A percentile compares a stretch with the other conserved stretches of the same genome.
Evolutionary conservation across 2,113 vertebrate species (phyloP).

Genomic region (Noctilio leporinus): DNA sequence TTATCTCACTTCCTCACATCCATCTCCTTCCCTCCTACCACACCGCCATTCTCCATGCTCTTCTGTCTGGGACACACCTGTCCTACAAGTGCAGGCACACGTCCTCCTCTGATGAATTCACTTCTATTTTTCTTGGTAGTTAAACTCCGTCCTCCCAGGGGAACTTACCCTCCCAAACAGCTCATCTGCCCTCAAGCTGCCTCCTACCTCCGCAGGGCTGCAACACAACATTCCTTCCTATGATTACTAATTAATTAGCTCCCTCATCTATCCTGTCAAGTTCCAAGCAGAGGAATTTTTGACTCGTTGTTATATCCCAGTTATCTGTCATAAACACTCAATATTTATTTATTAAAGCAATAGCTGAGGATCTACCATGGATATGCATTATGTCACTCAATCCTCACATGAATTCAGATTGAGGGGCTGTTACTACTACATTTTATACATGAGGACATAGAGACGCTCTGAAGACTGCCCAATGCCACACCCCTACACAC

Average conservation of each 20-base stretch:
- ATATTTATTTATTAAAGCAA: neutral
- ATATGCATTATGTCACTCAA: neutral
- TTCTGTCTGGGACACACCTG: neutral
- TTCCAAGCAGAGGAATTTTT: neutral
- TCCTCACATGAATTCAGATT: neutral
- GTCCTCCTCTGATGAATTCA: neutral
- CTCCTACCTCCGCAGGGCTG: neutral
- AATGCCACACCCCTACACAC: neutral
- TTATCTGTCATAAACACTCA: neutral
- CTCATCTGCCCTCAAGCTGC: neutral
- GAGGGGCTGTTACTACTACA: neutral
- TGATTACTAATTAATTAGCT: neutral
- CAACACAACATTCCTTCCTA: neutral
- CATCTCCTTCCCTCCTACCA: neutral
- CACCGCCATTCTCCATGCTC: neutral
- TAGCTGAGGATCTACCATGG: neutral
- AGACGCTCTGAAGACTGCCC: neutral
- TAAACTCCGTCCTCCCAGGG: neutral
- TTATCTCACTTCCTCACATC: neutral
- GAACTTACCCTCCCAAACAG: neutral
- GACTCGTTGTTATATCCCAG: neutral
- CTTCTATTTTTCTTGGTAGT: neutral
- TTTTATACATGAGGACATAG: neutral
- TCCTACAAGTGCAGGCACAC: neutral
- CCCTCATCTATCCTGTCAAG: neutral